These are phyloP conservation scores for Bombus pyrosoma DNA, from an alignment of 1,140 invertebrate genomes.

Conservation along the genomic window DNA sequence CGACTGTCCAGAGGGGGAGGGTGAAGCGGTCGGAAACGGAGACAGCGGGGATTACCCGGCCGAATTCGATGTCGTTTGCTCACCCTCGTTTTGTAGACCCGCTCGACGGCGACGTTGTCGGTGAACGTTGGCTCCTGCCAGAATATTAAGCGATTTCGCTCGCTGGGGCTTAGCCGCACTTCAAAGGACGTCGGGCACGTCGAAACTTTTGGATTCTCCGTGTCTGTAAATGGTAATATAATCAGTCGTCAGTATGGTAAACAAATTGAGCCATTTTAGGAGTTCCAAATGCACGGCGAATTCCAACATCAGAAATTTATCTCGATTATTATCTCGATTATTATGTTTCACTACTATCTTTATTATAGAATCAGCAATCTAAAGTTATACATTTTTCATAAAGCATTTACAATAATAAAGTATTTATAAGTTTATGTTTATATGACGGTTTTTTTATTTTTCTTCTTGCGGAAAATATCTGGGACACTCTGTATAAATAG, in stretches of 20 bases:
- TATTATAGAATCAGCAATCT: no score
- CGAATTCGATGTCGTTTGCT: constrained; percentile 60
- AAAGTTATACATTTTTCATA: no score
- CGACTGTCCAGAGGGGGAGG: neutral
- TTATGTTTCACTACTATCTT: neutral
- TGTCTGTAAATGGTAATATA: constrained; percentile 79
- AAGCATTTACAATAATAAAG: no score
- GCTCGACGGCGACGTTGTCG: constrained; percentile 85
- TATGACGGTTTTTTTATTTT: no score
- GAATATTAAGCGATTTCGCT: constrained; percentile 83
- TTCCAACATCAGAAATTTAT: no score
- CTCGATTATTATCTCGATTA: neutral
- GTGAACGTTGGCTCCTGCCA: constrained; percentile 88
- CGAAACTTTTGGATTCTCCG: constrained; percentile 83
- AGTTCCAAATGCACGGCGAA: neutral
- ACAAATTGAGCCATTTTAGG: constrained; percentile 23
- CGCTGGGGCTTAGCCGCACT: constrained; percentile 83
- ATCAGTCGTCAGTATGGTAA: constrained; percentile 41
- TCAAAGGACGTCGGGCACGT: constrained; percentile 87
- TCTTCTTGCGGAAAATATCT: no score
- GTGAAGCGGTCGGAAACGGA: neutral
- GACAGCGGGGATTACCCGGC: constrained; percentile 20
- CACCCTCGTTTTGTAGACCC: constrained; percentile 86
- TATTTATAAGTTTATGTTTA: no score
- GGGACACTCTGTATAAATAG: no score